These are phyloP conservation scores for Rhipidura dahli DNA, from an alignment of 2,113 vertebrate genomes.

Conservation along the genomic window DNA sequence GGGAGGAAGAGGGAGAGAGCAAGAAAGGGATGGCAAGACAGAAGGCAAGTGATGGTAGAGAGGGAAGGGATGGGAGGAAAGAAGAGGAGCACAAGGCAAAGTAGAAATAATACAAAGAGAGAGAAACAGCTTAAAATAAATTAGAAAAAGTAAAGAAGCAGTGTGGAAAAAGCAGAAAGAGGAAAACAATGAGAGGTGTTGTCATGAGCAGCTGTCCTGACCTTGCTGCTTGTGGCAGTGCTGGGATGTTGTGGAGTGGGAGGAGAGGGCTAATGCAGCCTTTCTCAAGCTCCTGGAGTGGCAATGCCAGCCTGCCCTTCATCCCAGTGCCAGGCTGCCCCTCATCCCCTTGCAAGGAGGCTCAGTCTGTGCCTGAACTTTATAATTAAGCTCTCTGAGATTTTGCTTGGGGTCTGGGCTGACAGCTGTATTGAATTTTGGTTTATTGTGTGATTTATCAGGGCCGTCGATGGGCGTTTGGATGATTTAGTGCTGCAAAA, in stretches of 20 bases:
- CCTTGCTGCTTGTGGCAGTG: not conserved
- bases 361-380: slow-evolving; percentile 23
- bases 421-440: slow-evolving; percentile 79
- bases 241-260: not conserved
- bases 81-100: not conserved
- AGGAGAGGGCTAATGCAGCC: not conserved
- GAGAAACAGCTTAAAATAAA: not conserved
- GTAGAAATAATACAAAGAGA: not conserved
- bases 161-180: not conserved
- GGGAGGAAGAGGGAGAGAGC: not conserved
- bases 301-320: not conserved
- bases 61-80: not conserved
- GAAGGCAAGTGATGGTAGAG: not conserved
- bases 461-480: slow-evolving; percentile 53
- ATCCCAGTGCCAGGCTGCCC: not conserved
- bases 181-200: not conserved
- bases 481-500: slow-evolving; percentile 76
- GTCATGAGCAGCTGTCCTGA: not conserved
- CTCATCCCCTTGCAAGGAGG: not conserved
- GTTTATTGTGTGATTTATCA: slow-evolving; percentile 75
- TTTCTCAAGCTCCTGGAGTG: not conserved
- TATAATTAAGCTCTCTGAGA: slow-evolving; percentile 50
- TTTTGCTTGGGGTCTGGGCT: slow-evolving; percentile 48
- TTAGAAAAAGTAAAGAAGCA: not conserved
- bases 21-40: not conserved